Conservation (phyloP, 2,888 invertebrate species). For the Linnaemya vulpina region DNA sequence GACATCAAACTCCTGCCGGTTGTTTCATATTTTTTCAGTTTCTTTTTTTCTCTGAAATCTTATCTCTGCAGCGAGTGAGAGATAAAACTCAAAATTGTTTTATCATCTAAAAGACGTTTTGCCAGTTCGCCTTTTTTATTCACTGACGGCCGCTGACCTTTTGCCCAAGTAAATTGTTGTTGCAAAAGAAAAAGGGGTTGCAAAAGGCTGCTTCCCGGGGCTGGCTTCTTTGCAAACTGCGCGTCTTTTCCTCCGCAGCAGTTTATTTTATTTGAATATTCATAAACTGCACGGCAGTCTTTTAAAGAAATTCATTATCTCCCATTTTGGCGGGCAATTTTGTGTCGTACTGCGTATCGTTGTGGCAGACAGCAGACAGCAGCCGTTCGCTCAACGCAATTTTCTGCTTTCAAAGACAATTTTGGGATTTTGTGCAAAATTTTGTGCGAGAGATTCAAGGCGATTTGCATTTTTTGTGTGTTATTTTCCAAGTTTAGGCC, state of each 20-base stretch:
- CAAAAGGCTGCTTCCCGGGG: slow-evolving; percentile 14
- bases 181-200: slow-evolving; percentile 43
- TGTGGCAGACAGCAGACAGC: slow-evolving; percentile 33
- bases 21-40: slow-evolving; percentile 22
- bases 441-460: slow-evolving; percentile 30
- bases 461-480: slow-evolving; percentile 44
- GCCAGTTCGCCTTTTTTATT: neutral
- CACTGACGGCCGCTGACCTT: slow-evolving; percentile 66
- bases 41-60: neutral
- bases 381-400: slow-evolving; percentile 17
- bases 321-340: slow-evolving; percentile 64
- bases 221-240: neutral
- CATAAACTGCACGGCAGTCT: slow-evolving; percentile 43
- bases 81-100: no score
- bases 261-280: slow-evolving; percentile 52
- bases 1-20: slow-evolving; percentile 9
- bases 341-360: neutral
- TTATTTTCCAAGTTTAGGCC: neutral
- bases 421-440: slow-evolving; percentile 46
- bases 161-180: slow-evolving; percentile 56
- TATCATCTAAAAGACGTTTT: slow-evolving; percentile 42
- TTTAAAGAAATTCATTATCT: slow-evolving; percentile 41
- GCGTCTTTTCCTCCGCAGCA: slow-evolving; percentile 4
- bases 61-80: slow-evolving; percentile 30
- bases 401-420: slow-evolving; percentile 39